Percentiles rank a stretch among this genome's conserved stretches.
phyloP scores from a whole-genome alignment of 2,888 invertebrate genomes.

The Diaprepes abbreviatus region DNA sequence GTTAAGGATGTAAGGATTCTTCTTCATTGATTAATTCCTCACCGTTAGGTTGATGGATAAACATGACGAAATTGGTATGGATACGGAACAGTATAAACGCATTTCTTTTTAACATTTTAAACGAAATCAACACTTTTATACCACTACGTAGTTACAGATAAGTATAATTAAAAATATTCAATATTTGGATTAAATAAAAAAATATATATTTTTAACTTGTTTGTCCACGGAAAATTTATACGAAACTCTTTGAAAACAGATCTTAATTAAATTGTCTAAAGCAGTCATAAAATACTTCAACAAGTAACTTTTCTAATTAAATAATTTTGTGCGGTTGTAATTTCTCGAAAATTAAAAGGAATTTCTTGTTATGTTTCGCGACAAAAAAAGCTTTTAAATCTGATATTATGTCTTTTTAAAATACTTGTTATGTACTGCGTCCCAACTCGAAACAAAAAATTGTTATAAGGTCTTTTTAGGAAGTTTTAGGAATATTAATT shows the following conservation, averaged over 20 bases:
- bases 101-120: too few species aligned
- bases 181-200: neutral
- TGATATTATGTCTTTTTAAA: neutral
- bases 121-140: too few species aligned
- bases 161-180: neutral
- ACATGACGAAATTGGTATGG: too few species aligned
- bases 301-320: constrained; percentile 12
- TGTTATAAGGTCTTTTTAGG: too few species aligned
- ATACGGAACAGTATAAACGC: too few species aligned
- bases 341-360: neutral
- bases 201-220: neutral
- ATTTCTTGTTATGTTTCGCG: neutral
- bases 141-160: too few species aligned
- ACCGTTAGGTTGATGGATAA: too few species aligned
- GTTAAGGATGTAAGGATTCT: too few species aligned
- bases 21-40: too few species aligned
- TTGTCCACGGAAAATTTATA: neutral
- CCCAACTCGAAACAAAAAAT: too few species aligned
- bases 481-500: too few species aligned
- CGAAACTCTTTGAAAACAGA: constrained; percentile 7
- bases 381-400: neutral
- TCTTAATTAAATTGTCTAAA: constrained; percentile 19
- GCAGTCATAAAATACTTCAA: constrained; percentile 6
- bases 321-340: constrained; percentile 6
- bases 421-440: neutral